Conservation (phyloP, 2,113 vertebrate species). For the Python bivittatus region DNA sequence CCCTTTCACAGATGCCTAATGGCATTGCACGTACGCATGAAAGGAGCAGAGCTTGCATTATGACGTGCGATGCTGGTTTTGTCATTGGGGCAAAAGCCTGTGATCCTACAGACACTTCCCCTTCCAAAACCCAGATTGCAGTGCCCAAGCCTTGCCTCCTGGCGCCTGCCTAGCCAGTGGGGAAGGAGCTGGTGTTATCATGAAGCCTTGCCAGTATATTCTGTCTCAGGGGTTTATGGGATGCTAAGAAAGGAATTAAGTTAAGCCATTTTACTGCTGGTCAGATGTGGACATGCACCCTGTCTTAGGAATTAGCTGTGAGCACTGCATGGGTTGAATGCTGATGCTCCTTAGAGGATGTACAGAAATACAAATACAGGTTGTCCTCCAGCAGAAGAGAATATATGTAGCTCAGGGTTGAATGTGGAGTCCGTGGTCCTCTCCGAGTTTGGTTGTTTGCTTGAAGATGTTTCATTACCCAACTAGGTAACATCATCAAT, state of each 20-base stretch:
- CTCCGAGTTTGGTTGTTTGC: background rate
- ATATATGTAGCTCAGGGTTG: background rate
- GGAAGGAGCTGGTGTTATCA: background rate
- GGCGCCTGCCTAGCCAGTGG: background rate
- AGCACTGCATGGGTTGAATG: background rate
- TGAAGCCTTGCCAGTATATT: background rate
- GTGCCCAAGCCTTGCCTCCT: background rate
- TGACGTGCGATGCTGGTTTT: background rate
- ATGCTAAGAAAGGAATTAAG: background rate
- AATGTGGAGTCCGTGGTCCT: background rate
- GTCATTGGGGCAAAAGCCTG: background rate
- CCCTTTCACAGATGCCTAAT: no score
- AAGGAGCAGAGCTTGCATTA: no score
- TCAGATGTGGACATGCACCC: background rate
- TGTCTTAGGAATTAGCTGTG: background rate
- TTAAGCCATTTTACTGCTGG: background rate
- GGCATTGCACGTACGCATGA: no score
- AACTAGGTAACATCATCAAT: background rate
- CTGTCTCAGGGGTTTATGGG: background rate
- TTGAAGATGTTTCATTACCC: no score
- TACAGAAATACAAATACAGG: background rate
- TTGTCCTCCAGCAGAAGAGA: background rate
- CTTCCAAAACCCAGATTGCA: background rate
- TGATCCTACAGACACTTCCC: background rate
- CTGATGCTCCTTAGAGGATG: background rate